Conservation (phyloP, 2,113 vertebrate genomes). For the Diadophis punctatus region DNA sequence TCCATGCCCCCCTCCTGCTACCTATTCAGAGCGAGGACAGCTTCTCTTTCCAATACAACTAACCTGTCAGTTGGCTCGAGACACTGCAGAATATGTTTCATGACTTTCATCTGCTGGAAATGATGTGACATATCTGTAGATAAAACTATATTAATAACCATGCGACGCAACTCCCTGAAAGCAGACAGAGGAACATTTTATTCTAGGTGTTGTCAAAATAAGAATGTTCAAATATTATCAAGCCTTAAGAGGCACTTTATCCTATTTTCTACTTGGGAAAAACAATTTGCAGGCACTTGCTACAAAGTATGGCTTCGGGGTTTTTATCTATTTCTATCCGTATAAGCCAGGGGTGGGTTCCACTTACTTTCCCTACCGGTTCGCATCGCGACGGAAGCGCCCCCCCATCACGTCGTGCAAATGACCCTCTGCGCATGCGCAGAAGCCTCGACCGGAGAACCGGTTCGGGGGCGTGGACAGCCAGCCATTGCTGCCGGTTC, state of each 20-base stretch:
- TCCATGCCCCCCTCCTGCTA: neutral
- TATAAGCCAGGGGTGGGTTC: neutral
- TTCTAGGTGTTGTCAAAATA: neutral
- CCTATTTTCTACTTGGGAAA: neutral
- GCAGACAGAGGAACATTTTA: neutral
- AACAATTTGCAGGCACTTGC: neutral
- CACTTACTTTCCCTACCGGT: no score
- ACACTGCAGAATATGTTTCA: neutral
- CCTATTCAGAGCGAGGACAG: neutral
- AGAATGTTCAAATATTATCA: neutral
- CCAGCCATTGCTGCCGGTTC: no score
- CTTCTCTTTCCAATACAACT: neutral
- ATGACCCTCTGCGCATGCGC: no score
- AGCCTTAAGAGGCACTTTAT: neutral
- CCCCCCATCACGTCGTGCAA: no score
- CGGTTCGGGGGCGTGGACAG: no score
- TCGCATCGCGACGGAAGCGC: no score
- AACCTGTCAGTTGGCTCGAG: neutral
- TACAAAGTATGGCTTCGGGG: neutral
- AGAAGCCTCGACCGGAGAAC: no score
- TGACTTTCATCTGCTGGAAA: neutral
- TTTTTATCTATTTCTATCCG: neutral
- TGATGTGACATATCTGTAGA: conserved; percentile 13
- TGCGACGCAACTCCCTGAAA: neutral
- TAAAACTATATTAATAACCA: conserved; percentile 14